Evolutionary conservation across 1,140 invertebrate species (phyloP), one percentile per base, ranked within the genome.

Genomic region (Cyphomyrmex costatus): DNA sequence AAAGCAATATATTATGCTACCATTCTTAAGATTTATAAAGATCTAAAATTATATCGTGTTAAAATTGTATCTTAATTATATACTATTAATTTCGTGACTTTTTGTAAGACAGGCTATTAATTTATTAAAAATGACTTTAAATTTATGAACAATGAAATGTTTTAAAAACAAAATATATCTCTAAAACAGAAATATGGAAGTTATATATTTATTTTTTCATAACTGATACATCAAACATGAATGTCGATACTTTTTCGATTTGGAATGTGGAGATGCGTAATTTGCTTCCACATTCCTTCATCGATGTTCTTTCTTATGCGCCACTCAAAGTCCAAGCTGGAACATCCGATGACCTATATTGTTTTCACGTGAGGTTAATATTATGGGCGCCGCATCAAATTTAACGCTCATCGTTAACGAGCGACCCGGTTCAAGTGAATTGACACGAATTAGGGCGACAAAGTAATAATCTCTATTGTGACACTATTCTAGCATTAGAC

Each of bases 391-490:
- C 85, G 79, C 63, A 70, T 89, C 79, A 70, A 87, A 90, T 88
- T 88, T 83, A 86, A 73, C 73, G 76, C 61, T 66, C 61, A 83
- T 88, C 74, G 66, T 88, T 84, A 88, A 89, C 85, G 49, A 53
- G 53, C 90, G 78, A 88, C 86, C 90, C 78, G 87, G 53, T 92
- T 80, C 89, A 83, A 60, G 89, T 27, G 85, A 92, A 90, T 92
- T 92, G 91, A 88, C 88, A 92, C 85, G 82, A 91, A 92, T 92
- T 92, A 86, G 56, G 71, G 56, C 65, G 58, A 85, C 85, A 71
- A 86, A 79, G 71, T 33, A 56, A 88, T 70, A 63, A 86, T 88
- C 30, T 63, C 46, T 19, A 42, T 77, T 73, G 19, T 36, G n/a
- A 53, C 86, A 42, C 51, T 46, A n/a, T 70, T 51, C 42, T 33